These are phyloP conservation scores for Agrochola circellaris DNA, from an alignment of 2,888 invertebrate species.

Conservation along the genomic window DNA sequence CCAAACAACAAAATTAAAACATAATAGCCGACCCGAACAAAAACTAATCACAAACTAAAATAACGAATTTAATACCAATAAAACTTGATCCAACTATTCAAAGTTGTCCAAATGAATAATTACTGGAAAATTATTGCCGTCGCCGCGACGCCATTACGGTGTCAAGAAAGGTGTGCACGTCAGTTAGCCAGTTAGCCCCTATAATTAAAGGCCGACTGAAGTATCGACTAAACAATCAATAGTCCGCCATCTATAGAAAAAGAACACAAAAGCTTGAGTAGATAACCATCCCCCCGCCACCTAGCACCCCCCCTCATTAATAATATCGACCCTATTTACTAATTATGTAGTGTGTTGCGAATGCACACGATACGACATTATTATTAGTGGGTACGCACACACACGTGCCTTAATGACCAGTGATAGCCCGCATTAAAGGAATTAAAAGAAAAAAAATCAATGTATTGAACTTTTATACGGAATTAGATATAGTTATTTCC, in stretches of 20 bases:
- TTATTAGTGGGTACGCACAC: slow-evolving; percentile 60
- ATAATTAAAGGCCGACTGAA: slow-evolving; percentile 86
- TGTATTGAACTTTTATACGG: slow-evolving; percentile 76
- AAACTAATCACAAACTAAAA: slow-evolving; percentile 66
- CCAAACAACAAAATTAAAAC: slow-evolving; percentile 42
- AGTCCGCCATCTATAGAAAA: slow-evolving; percentile 84
- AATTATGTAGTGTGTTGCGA: slow-evolving; percentile 89
- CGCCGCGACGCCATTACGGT: slow-evolving; percentile 83
- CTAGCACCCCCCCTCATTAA: slow-evolving; percentile 87
- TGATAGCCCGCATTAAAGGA: slow-evolving; percentile 85
- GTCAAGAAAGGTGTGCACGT: slow-evolving; percentile 88
- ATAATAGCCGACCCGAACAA: slow-evolving; percentile 38
- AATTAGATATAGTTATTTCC: slow-evolving; percentile 83
- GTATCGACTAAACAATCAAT: slow-evolving; percentile 90
- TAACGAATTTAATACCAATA: slow-evolving; percentile 70
- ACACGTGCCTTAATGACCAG: slow-evolving; percentile 75
- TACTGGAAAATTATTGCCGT: slow-evolving; percentile 84
- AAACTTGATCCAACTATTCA: slow-evolving; percentile 76
- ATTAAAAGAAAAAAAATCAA: slow-evolving; percentile 82
- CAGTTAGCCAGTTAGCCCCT: slow-evolving; percentile 86
- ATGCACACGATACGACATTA: slow-evolving; percentile 82
- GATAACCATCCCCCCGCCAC: slow-evolving; percentile 85
- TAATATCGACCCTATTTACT: slow-evolving; percentile 90
- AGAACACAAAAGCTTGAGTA: slow-evolving; percentile 90
- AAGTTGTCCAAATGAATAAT: slow-evolving; percentile 87